phyloP scores from a whole-genome alignment of 2,888 invertebrate genomes.

The Ornithoptera priamus region DNA sequence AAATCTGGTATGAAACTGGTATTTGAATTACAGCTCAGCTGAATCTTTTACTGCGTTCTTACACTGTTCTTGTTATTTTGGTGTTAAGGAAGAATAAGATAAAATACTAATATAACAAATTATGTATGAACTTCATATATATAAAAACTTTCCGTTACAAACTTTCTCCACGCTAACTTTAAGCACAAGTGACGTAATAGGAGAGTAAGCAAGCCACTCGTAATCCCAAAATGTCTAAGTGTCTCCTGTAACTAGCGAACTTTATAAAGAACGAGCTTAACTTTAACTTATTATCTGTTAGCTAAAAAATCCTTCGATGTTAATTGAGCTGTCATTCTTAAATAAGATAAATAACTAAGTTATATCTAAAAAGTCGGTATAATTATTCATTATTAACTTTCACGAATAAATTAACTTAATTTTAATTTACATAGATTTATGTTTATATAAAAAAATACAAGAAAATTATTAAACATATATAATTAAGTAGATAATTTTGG shows the following conservation, averaged over 20 bases:
- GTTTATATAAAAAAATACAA: not conserved
- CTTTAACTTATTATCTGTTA: conserved; percentile 9
- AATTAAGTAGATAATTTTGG: too few species aligned
- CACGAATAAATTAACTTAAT: not conserved
- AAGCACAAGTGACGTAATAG: too few species aligned
- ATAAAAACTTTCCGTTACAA: too few species aligned
- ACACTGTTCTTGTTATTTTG: too few species aligned
- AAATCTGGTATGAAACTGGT: too few species aligned
- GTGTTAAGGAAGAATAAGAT: too few species aligned
- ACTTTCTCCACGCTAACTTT: too few species aligned
- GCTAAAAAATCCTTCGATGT: conserved; percentile 21
- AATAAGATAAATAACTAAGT: conserved; percentile 25
- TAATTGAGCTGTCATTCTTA: conserved; percentile 25
- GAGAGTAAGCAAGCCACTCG: not conserved
- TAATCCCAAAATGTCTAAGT: not conserved
- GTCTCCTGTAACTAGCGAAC: not conserved
- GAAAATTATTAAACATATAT: too few species aligned
- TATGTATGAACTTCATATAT: too few species aligned
- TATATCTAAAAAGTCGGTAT: conserved; percentile 9
- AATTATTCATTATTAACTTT: conserved; percentile 15
- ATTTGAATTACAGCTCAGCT: too few species aligned
- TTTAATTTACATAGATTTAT: not conserved
- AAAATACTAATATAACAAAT: too few species aligned
- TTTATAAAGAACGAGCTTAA: conserved; percentile 10
- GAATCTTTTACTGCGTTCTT: too few species aligned